Percentiles rank a stretch among this genome's conserved stretches.
These are phyloP conservation scores for Melanerpes formicivorus DNA, from an alignment of 2,113 vertebrate species.

Conservation along the genomic window DNA sequence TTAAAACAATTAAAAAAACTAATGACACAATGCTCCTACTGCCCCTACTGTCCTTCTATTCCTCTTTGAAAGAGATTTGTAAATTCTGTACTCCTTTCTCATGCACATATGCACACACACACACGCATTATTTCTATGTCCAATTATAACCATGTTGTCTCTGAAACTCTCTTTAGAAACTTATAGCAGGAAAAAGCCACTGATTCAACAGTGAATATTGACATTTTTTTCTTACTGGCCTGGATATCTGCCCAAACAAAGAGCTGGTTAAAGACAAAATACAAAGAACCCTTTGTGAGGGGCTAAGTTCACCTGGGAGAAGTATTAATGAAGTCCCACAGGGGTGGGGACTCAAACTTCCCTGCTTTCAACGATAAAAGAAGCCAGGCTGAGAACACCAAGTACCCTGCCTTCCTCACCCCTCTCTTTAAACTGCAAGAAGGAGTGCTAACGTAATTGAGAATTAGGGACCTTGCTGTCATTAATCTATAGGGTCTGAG, in stretches of 20 bases:
- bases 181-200: conserved; percentile 56
- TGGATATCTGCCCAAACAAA: conserved; percentile 78
- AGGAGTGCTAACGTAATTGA: background rate
- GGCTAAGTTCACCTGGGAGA: conserved; percentile 75
- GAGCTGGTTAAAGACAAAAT: conserved; percentile 72
- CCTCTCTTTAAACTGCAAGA: background rate
- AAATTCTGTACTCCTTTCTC: background rate
- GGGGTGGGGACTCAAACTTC: conserved; percentile 52
- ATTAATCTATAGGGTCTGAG: background rate
- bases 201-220: conserved; percentile 74
- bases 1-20: background rate
- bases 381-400: conserved; percentile 33
- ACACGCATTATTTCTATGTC: background rate
- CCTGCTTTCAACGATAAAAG: conserved; percentile 58
- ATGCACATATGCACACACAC: background rate
- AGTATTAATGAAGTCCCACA: conserved; percentile 76
- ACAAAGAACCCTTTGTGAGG: conserved; percentile 79
- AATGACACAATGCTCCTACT: background rate
- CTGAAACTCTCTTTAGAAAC: conserved; percentile 64
- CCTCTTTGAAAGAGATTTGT: background rate
- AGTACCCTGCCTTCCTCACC: conserved; percentile 38
- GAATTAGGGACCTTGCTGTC: conserved; percentile 25
- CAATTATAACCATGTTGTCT: background rate
- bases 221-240: conserved; percentile 68
- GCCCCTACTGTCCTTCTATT: background rate